Conservation (phyloP, 2,888 invertebrate species). For the Odontocolon sp. region DNA sequence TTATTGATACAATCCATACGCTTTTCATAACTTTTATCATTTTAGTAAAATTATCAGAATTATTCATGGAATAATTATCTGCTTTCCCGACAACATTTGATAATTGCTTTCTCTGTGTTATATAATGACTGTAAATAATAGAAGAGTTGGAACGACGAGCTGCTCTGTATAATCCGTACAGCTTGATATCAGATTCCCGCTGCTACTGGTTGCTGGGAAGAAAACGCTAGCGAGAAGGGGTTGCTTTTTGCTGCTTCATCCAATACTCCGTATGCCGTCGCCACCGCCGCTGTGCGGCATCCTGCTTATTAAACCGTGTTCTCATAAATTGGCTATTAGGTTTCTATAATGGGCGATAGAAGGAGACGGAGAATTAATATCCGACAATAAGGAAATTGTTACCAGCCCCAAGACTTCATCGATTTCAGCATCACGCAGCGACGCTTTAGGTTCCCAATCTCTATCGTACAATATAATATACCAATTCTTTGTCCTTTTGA, state of each 20-base stretch:
- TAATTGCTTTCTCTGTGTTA: not conserved
- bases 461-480: not conserved
- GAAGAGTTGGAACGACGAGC: no score
- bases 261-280: constrained; percentile 37
- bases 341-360: constrained; percentile 61
- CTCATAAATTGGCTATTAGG: constrained; percentile 68
- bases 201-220: constrained; percentile 5
- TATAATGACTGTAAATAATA: no score
- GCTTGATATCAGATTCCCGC: no score
- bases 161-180: no score
- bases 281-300: constrained; percentile 12
- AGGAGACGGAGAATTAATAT: constrained; percentile 59
- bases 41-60: not conserved
- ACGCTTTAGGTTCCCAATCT: constrained; percentile 24
- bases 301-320: constrained; percentile 65
- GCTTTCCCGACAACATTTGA: no score
- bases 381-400: constrained; percentile 65
- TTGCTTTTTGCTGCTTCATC: constrained; percentile 49
- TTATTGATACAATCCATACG: not conserved
- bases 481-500: not conserved
- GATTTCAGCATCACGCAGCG: not conserved
- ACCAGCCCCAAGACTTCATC: constrained; percentile 41
- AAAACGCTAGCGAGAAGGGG: constrained; percentile 24
- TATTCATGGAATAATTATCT: not conserved
- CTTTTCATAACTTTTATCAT: constrained; percentile 17